Percentiles rank a stretch among this genome's conserved stretches.
phyloP scores from a whole-genome alignment of 2,113 vertebrate genomes.

The Promerops cafer region DNA sequence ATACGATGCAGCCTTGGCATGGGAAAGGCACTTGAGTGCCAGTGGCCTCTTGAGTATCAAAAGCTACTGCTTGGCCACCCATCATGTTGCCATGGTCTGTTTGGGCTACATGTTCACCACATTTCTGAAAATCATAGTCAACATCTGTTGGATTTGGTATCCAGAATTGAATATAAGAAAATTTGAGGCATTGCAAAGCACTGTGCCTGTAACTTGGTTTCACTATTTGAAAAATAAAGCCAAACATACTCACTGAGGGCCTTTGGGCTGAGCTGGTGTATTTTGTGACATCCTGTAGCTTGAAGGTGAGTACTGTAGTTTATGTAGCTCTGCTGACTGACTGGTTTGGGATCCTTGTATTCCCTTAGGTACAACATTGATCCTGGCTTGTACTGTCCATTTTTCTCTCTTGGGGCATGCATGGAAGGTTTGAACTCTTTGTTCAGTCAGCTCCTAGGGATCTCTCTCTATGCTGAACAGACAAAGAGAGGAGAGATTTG shows the following conservation, averaged over 20 bases:
- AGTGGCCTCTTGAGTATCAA: neutral
- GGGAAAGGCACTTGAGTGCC: neutral
- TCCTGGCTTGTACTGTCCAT: constrained; percentile 91
- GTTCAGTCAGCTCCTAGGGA: constrained; percentile 85
- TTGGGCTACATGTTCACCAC: neutral
- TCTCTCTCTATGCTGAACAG: constrained; percentile 85
- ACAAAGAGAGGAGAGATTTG: constrained; percentile 88
- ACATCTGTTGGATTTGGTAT: neutral
- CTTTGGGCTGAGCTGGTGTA: neutral
- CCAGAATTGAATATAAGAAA: neutral
- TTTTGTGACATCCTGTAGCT: neutral
- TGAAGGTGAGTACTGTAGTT: neutral
- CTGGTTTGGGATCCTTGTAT: neutral
- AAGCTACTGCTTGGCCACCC: neutral
- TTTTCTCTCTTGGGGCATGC: constrained; percentile 90
- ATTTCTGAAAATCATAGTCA: neutral
- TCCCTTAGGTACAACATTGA: constrained; percentile 89
- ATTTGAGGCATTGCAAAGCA: neutral
- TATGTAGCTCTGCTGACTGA: neutral
- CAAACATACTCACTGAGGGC: neutral
- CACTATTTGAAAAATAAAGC: neutral
- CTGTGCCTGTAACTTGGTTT: neutral
- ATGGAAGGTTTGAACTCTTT: constrained; percentile 94
- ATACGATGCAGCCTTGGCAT: neutral
- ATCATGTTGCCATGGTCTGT: neutral